Evolutionary conservation across 2,888 invertebrate genomes (phyloP).

Genomic region (Sclerodermus sp.): DNA sequence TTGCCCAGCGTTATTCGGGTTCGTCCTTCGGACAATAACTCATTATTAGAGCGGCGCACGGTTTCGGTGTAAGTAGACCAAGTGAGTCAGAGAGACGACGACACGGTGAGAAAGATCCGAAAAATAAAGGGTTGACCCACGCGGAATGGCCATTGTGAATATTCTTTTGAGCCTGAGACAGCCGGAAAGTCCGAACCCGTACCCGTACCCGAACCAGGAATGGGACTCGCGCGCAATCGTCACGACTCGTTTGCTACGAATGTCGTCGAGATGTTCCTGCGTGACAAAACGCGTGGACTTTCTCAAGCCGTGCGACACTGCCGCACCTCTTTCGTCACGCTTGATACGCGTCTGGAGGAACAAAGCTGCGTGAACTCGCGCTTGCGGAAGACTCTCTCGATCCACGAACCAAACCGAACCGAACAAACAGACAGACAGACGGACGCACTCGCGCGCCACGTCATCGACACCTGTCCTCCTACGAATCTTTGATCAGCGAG

Average conservation of each 20-base stretch:
- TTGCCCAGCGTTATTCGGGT: constrained; percentile 8
- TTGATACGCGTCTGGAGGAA: constrained; percentile 6
- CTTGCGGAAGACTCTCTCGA: too few species aligned
- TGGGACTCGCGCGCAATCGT: constrained; percentile 9
- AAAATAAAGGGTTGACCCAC: constrained; percentile 24
- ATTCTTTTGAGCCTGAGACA: constrained; percentile 35
- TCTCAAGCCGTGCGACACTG: constrained; percentile 15
- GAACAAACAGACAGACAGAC: too few species aligned
- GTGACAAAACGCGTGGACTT: constrained; percentile 30
- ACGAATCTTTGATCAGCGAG: too few species aligned
- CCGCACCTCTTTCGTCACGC: constrained; percentile 35
- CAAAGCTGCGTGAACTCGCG: too few species aligned
- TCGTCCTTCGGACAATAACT: constrained; percentile 18
- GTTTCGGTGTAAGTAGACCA: not conserved
- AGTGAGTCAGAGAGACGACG: not conserved
- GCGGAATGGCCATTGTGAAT: constrained; percentile 29
- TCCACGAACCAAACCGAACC: too few species aligned
- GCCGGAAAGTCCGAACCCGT: too few species aligned
- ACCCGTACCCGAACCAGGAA: too few species aligned
- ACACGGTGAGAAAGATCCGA: constrained; percentile 19
- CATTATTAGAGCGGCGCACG: constrained; percentile 13
- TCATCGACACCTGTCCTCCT: not conserved
- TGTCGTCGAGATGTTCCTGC: constrained; percentile 29
- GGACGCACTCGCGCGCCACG: not conserved
- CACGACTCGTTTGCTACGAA: constrained; percentile 36